Evolutionary conservation across 2,888 invertebrate species (phyloP).

Genomic region (Lacanobia oleracea): DNA sequence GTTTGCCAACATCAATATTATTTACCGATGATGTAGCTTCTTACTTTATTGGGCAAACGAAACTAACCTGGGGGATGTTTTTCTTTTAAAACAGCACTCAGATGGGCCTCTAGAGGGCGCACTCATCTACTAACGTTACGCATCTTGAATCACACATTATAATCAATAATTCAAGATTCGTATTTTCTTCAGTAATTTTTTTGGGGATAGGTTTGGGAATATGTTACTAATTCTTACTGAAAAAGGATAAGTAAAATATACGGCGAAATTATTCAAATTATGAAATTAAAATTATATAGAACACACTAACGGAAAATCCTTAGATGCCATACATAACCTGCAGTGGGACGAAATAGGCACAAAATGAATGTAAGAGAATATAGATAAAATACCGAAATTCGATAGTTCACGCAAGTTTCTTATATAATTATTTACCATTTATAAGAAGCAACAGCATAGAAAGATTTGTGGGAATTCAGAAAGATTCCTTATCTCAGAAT

Average conservation of each 20-base stretch:
- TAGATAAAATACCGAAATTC: neutral
- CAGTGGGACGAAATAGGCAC: no score
- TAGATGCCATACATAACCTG: no score
- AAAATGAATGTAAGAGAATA: no score
- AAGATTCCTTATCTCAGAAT: no score
- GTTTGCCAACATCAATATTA: conserved; percentile 13
- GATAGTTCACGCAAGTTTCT: no score
- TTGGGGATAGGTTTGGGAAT: conserved; percentile 10
- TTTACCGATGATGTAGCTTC: conserved; percentile 5
- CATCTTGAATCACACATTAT: conserved; percentile 41
- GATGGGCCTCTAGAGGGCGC: conserved; percentile 32
- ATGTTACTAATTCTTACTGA: neutral
- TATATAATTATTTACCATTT: no score
- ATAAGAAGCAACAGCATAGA: no score
- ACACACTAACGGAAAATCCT: no score
- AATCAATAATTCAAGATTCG: conserved; percentile 61
- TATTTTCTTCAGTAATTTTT: conserved; percentile 34
- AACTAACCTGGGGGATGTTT: conserved; percentile 17
- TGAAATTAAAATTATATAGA: neutral
- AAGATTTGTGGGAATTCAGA: no score
- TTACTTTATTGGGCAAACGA: conserved; percentile 34
- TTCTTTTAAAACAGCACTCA: conserved; percentile 32
- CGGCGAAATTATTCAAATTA: neutral
- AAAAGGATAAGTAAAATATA: neutral
- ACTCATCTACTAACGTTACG: conserved; percentile 41